These are phyloP conservation scores for Pangasius djambal DNA, from an alignment of 2,797 vertebrate genomes.

Conservation along the genomic window DNA sequence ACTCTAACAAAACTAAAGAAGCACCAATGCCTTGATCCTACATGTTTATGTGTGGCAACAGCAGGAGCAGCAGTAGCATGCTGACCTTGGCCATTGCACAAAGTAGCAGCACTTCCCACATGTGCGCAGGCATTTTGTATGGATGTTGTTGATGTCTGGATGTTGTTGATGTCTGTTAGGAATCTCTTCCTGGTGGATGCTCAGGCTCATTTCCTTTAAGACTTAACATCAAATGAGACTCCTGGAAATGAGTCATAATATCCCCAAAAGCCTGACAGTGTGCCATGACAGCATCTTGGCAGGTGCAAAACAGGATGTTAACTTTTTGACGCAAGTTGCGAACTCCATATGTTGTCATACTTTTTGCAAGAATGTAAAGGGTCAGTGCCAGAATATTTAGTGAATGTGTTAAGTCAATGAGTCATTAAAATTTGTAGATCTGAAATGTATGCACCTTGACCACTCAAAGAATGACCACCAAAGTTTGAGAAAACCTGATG, in stretches of 20 bases:
- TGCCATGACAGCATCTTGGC: constrained; percentile 71
- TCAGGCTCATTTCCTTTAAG: constrained; percentile 75
- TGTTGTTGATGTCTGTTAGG: constrained; percentile 68
- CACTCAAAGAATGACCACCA: background rate
- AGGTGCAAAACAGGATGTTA: constrained; percentile 82
- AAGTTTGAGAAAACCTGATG: background rate
- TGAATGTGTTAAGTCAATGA: constrained; percentile 13
- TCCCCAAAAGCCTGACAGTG: constrained; percentile 67
- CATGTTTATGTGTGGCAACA: constrained; percentile 67
- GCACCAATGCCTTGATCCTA: constrained; percentile 72
- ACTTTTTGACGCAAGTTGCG: constrained; percentile 51
- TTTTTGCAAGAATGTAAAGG: constrained; percentile 1
- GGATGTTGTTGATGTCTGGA: constrained; percentile 78
- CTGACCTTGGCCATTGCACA: constrained; percentile 73
- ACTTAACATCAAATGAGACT: constrained; percentile 77
- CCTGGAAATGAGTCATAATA: constrained; percentile 78
- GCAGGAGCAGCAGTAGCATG: constrained; percentile 61
- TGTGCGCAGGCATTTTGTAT: constrained; percentile 62
- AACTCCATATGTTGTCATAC: constrained; percentile 24
- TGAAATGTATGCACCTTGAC: background rate
- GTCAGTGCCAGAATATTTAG: constrained; percentile 6
- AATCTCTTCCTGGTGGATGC: constrained; percentile 79
- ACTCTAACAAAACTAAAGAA: constrained; percentile 62
- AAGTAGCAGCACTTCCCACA: constrained; percentile 72
- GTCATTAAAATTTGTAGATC: background rate